phyloP scores from a whole-genome alignment of 2,113 vertebrate species.

The Misgurnus anguillicaudatus region DNA sequence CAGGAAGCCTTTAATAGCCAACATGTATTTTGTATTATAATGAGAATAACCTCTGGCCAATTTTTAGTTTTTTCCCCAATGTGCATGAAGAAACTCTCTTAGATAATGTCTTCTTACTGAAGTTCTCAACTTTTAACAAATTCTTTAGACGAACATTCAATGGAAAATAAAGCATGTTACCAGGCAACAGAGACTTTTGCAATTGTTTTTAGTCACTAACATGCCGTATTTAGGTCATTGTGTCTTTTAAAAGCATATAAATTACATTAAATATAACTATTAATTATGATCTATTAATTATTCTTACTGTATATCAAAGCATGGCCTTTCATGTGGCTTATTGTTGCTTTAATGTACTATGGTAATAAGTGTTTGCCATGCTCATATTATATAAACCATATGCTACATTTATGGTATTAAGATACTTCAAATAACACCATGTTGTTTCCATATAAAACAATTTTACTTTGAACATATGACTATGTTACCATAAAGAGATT shows the following conservation, averaged over 20 bases:
- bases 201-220: conserved; percentile 2
- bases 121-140: conserved; percentile 9
- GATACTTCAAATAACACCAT: no score
- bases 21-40: conserved; percentile 7
- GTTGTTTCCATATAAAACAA: no score
- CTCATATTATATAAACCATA: neutral
- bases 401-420: no score
- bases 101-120: conserved; percentile 3
- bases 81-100: neutral
- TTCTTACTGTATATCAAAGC: no score
- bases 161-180: neutral
- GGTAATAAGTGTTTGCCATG: neutral
- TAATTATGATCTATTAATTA: no score
- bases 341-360: neutral
- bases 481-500: neutral
- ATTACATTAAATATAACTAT: no score
- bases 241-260: no score
- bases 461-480: no score
- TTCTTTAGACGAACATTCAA: neutral
- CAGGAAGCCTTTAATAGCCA: neutral
- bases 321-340: no score
- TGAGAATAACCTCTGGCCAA: conserved; percentile 6
- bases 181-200: conserved; percentile 18
- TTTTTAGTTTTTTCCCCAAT: neutral
- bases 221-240: neutral